Evolutionary conservation across 2,888 invertebrate genomes (phyloP), one percentile per base, ranked within the genome.

Genomic region (Hyposoter dolosus): DNA sequence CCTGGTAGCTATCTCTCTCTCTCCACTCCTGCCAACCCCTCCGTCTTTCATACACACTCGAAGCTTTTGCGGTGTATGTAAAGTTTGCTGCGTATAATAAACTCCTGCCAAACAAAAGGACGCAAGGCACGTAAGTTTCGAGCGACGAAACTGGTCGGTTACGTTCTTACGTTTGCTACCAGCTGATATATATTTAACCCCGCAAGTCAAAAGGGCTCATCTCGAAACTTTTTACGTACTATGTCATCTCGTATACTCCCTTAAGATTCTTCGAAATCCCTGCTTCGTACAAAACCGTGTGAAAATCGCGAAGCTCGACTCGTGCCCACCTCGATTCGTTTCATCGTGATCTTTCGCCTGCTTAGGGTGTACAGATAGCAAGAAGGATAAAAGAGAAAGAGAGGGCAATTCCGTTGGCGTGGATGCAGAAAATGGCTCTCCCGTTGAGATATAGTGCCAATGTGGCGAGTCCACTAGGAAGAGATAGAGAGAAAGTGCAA

Each of bases 371-470:
- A 74, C 53, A 71, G 56, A 53, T 53, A 43, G 23, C 50, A 40
- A 35, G 47, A 35, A 17, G 75, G 63, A 47, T 63, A 66, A n/a
- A n/a, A 40, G 75, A 75, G 65, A 65, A 28, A 23, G 47, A 43
- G 32, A 19, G 75, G 56, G 28, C 66, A 19, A 80, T 84, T 71
- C 74, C 80, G 72, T 75, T 78, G 72, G 84, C 85, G 76, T 76
- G 86, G 84, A 82, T 86, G 88, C 84, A 81, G 85, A 82, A 82
- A 86, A 87, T 82, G 69, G 82, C 75, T 86, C 71, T 43, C 17
- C 19, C 60, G 77, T 68, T 83, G 82, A 88, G 88, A 82, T 81
- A 84, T 84, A 83, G 80, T 83, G 82, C 72, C 71, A 74, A 88
- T 74, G 72, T 66, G 78, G 81, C 74, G 80, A 77, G 77, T 80